phyloP scores from a whole-genome alignment of 2,797 vertebrate species.

The Otus scops region DNA sequence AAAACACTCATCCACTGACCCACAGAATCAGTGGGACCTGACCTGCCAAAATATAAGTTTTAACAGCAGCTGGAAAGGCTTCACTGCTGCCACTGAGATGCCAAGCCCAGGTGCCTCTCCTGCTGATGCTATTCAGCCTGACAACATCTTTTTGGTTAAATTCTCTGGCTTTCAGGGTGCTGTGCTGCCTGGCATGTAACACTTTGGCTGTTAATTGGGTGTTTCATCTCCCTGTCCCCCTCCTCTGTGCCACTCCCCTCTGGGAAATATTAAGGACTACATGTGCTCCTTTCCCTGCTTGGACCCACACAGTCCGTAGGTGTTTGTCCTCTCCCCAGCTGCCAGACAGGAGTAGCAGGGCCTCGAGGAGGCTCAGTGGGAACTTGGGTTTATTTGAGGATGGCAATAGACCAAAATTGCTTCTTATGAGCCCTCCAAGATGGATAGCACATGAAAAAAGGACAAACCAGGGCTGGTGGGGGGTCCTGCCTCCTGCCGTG shows the following conservation, averaged over 20 bases:
- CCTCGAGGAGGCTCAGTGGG: accelerated
- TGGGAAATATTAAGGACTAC: accelerated
- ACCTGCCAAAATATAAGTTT: accelerated
- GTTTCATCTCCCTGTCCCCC: not conserved
- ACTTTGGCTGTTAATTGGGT: not conserved
- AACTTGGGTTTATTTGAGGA: not conserved
- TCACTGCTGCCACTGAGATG: accelerated
- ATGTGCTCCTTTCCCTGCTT: not conserved
- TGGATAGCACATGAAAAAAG: not conserved
- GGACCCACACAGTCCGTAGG: accelerated
- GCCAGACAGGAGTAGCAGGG: not conserved
- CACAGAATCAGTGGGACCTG: not conserved
- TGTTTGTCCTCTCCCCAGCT: not conserved
- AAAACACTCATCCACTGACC: not conserved
- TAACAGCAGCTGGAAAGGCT: not conserved
- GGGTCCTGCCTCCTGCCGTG: not conserved
- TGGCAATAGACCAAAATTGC: not conserved
- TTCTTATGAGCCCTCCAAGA: not conserved
- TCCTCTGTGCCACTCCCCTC: accelerated
- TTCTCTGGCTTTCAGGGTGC: not conserved
- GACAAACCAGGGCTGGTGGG: not conserved
- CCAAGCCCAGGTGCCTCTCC: not conserved
- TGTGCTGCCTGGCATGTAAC: not conserved
- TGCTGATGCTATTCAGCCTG: not conserved
- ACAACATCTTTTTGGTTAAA: not conserved